Evolutionary conservation across 2,113 vertebrate genomes (phyloP), one percentile per base, ranked within the genome.

Genomic region (Poecilia latipinna): DNA sequence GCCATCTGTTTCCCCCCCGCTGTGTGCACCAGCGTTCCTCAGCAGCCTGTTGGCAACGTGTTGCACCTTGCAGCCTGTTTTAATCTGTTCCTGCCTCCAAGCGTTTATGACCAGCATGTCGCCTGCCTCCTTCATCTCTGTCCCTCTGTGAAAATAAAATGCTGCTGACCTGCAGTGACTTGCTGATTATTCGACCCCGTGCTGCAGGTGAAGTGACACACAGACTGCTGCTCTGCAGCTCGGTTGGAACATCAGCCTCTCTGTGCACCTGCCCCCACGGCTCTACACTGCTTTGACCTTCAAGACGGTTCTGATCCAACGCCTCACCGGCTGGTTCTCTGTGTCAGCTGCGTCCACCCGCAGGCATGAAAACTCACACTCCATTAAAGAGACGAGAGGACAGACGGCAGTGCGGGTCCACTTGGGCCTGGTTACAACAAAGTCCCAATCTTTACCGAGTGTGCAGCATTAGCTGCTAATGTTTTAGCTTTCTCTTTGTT

Each of bases 321-420:
- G 12, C 42, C 44, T 57, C 5, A 42, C 15, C 17, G 15, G 44
- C 39, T 19, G 31, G 42, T 26, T 29, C 2, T 24, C 22, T 35
- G 13, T n/a, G 24, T 61, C n/a, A 29, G 74, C 54, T 4, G 42
- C 0, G 1, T 22, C 37, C 4, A 44, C 65, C 64, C 4, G n/a
- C 0, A 60, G 82, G n/a, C 68, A 12, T 0, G 2, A 57, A 13
- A 35, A 37, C 72, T 79, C 82, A 75, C n/a, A 42, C 42, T 61
- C 72, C 77, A 69, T 83, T 69, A 78, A 15, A 24, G 42, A 57
- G 42, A 57, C 31, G 6, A 39, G 42, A 48, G 61, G 62, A 32
- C 57, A 61, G 57, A 28, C 57, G n/a, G 57, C 24, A 44, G 42
- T 15, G 42, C 13, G 13, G 42, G 13, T 44, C 42, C 42, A 15